Percentiles rank a stretch among this genome's conserved stretches.
Conservation (phyloP, 2,888 invertebrate species). For the Apeira syringaria region DNA sequence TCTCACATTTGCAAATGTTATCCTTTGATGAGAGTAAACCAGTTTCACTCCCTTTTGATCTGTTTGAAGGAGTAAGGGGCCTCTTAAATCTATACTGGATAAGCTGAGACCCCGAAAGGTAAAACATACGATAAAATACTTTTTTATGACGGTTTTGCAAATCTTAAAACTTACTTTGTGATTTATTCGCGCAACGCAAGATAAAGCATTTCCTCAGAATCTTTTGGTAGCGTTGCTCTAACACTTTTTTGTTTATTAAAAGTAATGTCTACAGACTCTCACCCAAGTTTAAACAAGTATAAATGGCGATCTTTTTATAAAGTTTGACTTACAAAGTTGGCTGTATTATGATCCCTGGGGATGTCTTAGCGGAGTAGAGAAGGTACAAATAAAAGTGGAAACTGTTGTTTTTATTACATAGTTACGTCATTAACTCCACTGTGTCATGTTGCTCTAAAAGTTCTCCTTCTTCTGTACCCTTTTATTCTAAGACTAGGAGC, state of each 20-base stretch:
- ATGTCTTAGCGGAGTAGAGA: slow-evolving; percentile 51
- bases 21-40: slow-evolving; percentile 91
- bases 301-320: slow-evolving; percentile 62
- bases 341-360: slow-evolving; percentile 65
- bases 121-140: slow-evolving; percentile 65
- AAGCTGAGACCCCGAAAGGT: slow-evolving; percentile 91
- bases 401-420: slow-evolving; percentile 48
- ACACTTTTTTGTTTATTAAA: no score
- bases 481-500: no score
- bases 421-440: slow-evolving; percentile 21
- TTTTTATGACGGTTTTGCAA: slow-evolving; percentile 53
- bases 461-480: slow-evolving; percentile 16
- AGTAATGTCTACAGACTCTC: no score
- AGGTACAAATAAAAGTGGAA: slow-evolving; percentile 41
- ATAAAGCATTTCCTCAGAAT: no score
- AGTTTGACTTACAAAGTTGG: slow-evolving; percentile 69
- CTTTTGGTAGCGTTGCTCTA: no score
- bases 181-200: no score
- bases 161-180: slow-evolving; percentile 69
- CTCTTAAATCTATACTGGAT: slow-evolving; percentile 90
- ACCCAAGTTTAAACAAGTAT: slow-evolving; percentile 69
- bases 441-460: slow-evolving; percentile 11
- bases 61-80: slow-evolving; percentile 89
- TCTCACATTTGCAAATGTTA: slow-evolving; percentile 88
- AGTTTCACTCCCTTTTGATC: slow-evolving; percentile 86